phyloP scores from a whole-genome alignment of 2,797 vertebrate genomes.

The Vultur gryphus region DNA sequence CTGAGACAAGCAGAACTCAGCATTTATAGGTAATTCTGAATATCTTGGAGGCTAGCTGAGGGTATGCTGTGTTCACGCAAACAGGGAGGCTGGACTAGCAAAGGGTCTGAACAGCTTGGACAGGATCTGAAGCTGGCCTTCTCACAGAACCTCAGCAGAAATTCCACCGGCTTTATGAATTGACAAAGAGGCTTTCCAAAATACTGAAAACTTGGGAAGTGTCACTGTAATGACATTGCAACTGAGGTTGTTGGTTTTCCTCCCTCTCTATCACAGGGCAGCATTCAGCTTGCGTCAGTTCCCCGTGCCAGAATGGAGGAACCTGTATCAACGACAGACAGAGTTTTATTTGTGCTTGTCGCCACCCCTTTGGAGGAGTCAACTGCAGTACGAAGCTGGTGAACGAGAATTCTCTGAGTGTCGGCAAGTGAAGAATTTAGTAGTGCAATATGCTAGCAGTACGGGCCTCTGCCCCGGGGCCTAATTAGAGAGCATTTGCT shows the following conservation, averaged over 20 bases:
- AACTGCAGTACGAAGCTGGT: conserved; percentile 70
- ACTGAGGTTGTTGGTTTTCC: neutral
- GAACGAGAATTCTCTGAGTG: conserved; percentile 57
- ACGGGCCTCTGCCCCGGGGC: neutral
- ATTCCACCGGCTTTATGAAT: neutral
- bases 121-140: neutral
- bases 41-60: neutral
- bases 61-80: neutral
- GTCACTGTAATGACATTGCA: neutral
- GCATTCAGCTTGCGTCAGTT: conserved; percentile 60
- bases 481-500: neutral
- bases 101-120: neutral
- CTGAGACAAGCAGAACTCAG: neutral
- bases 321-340: conserved; percentile 72
- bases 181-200: neutral
- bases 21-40: neutral
- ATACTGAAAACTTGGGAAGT: too few species aligned
- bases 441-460: neutral
- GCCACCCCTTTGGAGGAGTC: conserved; percentile 77
- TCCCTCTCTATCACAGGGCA: neutral
- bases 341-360: conserved; percentile 74
- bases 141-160: neutral
- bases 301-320: conserved; percentile 77
- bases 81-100: neutral
- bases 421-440: conserved; percentile 63